Conservation (phyloP, 1,140 invertebrate genomes). For the Macrocentrus cingulum region DNA sequence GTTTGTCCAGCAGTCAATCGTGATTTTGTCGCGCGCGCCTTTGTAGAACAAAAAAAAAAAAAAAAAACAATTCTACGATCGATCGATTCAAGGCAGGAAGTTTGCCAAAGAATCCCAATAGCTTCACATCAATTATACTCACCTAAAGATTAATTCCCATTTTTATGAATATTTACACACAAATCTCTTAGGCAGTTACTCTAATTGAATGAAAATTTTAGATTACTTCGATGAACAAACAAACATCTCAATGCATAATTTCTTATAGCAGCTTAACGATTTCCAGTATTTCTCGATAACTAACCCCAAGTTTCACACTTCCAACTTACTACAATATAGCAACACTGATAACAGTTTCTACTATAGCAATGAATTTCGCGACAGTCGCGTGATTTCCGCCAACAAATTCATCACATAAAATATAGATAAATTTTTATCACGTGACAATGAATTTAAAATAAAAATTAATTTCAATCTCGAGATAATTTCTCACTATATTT, state of each 20-base stretch:
- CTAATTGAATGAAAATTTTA: slow-evolving; percentile 23
- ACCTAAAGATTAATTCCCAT: neutral
- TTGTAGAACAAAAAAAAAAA: too few relatives aligned
- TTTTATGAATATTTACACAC: neutral
- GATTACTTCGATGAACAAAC: slow-evolving; percentile 4
- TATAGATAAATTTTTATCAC: too few relatives aligned
- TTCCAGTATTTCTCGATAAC: slow-evolving; percentile 42
- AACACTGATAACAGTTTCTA: neutral
- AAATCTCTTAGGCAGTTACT: neutral
- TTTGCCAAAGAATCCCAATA: neutral
- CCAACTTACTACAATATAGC: slow-evolving; percentile 9
- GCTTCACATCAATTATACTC: neutral
- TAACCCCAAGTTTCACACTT: slow-evolving; percentile 41
- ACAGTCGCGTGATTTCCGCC: too few relatives aligned
- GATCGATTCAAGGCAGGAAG: neutral
- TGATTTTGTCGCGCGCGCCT: neutral
- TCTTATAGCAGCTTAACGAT: slow-evolving; percentile 40
- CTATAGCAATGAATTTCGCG: neutral
- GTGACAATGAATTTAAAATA: too few relatives aligned
- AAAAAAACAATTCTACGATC: slow-evolving; percentile 2
- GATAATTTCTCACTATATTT: neutral
- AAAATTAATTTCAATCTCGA: neutral
- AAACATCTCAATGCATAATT: too few relatives aligned
- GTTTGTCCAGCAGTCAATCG: neutral
- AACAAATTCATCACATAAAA: too few relatives aligned